Percentiles rank a stretch among this genome's conserved stretches.
phyloP scores from a whole-genome alignment of 1,140 invertebrate genomes.

The Diabrotica undecimpunctata region DNA sequence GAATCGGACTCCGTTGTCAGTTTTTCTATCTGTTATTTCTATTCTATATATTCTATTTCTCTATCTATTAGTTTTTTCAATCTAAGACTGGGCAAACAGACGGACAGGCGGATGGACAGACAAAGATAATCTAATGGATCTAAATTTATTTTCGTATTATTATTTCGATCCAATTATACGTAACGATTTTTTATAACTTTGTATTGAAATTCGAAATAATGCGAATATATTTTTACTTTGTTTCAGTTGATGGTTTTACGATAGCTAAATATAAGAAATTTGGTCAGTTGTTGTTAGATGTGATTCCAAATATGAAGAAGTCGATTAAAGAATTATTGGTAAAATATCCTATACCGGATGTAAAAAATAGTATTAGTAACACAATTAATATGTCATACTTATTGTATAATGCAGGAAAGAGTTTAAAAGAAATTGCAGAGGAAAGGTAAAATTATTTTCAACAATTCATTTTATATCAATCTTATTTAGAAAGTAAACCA shows the following conservation, averaged over 20 bases:
- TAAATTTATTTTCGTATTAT: too few species aligned
- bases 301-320: slow-evolving; percentile 21
- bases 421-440: slow-evolving; percentile 26
- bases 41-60: too few species aligned
- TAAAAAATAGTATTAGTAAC: slow-evolving; percentile 5
- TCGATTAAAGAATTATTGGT: slow-evolving; percentile 28
- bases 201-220: too few species aligned
- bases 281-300: slow-evolving; percentile 47
- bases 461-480: slow-evolving; percentile 3
- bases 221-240: slow-evolving; percentile 8
- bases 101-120: too few species aligned
- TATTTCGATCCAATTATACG: too few species aligned
- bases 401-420: slow-evolving; percentile 21
- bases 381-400: slow-evolving; percentile 18
- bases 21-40: too few species aligned
- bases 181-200: too few species aligned
- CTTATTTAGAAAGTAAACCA: not conserved
- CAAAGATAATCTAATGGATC: too few species aligned
- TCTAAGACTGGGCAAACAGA: too few species aligned
- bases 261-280: slow-evolving; percentile 58
- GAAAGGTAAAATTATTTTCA: slow-evolving; percentile 21
- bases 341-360: slow-evolving; percentile 26
- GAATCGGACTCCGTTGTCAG: too few species aligned
- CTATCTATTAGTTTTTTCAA: too few species aligned
- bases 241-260: slow-evolving; percentile 56